Evolutionary conservation across 2,888 invertebrate species (phyloP), one percentile per base, ranked within the genome.

Genomic region (Dexiosoma caninum): DNA sequence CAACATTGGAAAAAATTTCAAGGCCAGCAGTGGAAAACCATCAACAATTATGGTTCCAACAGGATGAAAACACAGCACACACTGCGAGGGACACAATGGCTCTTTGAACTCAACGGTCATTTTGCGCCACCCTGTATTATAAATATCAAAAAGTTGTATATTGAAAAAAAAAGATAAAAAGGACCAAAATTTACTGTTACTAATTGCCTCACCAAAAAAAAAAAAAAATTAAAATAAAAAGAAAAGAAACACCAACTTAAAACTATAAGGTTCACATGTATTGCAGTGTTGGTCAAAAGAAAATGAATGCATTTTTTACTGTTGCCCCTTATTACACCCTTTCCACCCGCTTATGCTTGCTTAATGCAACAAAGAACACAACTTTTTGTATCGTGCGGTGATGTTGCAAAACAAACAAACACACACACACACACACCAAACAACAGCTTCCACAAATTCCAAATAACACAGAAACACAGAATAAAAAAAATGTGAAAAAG

Each of bases 141-240:
- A n/a, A n/a, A n/a, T n/a, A 27, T 59, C 40, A n/a, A 75, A 40
- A 59, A 60, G 37, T 8, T 19, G 30, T 6, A 30, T 6, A 35
- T 55, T 53, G 16, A 27, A 60, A 40, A 57, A 57, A 46, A 12
- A 30, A 21, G 10, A 23, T 8, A 27, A 27, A 5, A 27, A 27
- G 27, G 7, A 40, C n/a, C n/a, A 64, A 78, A 71, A 74, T 66
- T 81, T 70, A 75, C 81, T 66, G 64, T 70, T 67, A 67, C 78
- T 81, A 75, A 78, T 78, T 55, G 27, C 27, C 27, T 51, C 62
- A 55, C 10, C 44, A 44, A 75, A 70, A 49, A 44, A 74, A 35
- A 64, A 35, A 19, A 40, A 10, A n/a, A n/a, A n/a, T n/a, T n/a
- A 0, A 59, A 49, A 8, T 2, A 70, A 12, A 37, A 35, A 35